Conservation (phyloP, 2,888 invertebrate genomes). For the Amblyjoppa fuscipennis region DNA sequence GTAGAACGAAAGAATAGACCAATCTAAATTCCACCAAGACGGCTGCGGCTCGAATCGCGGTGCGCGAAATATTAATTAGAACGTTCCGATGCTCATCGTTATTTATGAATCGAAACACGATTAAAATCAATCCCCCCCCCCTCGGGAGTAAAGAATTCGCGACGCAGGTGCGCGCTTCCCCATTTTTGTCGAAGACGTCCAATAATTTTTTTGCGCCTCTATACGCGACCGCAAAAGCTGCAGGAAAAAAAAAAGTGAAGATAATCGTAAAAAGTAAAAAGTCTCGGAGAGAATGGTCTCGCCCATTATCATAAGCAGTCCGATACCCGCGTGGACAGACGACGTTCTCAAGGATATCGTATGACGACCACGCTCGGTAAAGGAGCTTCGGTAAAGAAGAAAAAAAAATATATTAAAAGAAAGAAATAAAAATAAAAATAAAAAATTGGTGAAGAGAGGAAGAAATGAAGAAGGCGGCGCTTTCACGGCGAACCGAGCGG, state of each 20-base stretch:
- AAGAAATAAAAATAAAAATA: conserved; percentile 18
- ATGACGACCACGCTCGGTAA: conserved; percentile 56
- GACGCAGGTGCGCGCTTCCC: conserved; percentile 48
- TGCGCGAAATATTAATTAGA: conserved; percentile 41
- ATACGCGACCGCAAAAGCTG: background rate
- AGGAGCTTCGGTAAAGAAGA: background rate
- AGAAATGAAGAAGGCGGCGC: conserved; percentile 59
- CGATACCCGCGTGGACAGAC: conserved; percentile 60
- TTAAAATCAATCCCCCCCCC: conserved; percentile 41
- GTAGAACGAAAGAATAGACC: conserved; percentile 3
- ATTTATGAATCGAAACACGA: conserved; percentile 52
- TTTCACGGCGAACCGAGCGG: conserved; percentile 25
- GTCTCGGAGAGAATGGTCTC: conserved; percentile 14
- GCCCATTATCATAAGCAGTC: conserved; percentile 65
- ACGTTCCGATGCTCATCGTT: conserved; percentile 45
- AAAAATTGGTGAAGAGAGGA: conserved; percentile 35
- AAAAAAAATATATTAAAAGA: background rate
- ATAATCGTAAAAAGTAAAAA: conserved; percentile 27
- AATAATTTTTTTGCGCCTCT: background rate
- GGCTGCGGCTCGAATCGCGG: conserved; percentile 11
- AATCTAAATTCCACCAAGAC: conserved; percentile 13
- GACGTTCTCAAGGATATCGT: conserved; percentile 70
- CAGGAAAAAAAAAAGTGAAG: conserved; percentile 1
- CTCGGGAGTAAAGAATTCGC: conserved; percentile 8
- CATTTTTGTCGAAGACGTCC: background rate